Conservation (phyloP, 2,797 vertebrate species). For the Sarcoramphus papa region DNA sequence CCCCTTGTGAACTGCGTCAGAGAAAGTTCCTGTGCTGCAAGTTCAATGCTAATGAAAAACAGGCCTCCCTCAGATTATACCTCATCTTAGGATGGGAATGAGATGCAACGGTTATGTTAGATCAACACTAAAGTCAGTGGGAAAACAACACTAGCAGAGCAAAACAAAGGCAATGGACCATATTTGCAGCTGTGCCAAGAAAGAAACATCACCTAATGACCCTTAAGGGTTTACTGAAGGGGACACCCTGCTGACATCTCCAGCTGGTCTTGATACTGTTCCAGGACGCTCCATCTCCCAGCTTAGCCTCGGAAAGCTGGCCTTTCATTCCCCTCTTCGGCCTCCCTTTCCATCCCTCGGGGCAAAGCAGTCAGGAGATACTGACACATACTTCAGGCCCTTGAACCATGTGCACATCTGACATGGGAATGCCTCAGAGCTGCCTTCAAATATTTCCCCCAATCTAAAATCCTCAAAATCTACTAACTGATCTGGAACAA, state of each 20-base stretch:
- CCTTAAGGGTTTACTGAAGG: slow-evolving; percentile 44
- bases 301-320: neutral
- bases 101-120: slow-evolving; percentile 55
- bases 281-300: neutral
- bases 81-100: slow-evolving; percentile 54
- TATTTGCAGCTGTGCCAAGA: slow-evolving; percentile 62
- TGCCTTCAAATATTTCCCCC: neutral
- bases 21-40: slow-evolving; percentile 51
- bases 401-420: neutral
- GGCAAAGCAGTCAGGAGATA: neutral
- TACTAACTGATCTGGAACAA: neutral
- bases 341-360: neutral
- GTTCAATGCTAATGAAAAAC: slow-evolving; percentile 71
- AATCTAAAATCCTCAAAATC: neutral
- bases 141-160: slow-evolving; percentile 64
- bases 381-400: neutral
- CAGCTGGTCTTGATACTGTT: neutral
- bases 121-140: slow-evolving; percentile 62
- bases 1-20: slow-evolving; percentile 41
- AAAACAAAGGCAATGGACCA: slow-evolving; percentile 41
- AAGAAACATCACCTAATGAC: slow-evolving; percentile 65
- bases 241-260: slow-evolving; percentile 35
- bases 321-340: neutral
- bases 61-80: slow-evolving; percentile 41
- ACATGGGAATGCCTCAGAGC: neutral